Evolutionary conservation across 2,888 invertebrate species (phyloP).

Genomic region (Drosophila villosipedis): DNA sequence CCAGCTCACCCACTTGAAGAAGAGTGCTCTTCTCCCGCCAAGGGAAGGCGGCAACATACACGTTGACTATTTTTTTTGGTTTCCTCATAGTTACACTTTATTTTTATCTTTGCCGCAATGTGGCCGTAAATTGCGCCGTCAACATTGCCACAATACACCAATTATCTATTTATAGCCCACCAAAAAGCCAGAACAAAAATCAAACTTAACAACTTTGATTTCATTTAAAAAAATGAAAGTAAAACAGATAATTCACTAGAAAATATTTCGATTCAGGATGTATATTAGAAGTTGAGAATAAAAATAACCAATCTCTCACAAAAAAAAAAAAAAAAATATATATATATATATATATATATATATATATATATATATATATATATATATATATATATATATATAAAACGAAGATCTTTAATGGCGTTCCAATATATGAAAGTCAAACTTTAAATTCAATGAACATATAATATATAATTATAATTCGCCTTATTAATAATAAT

Average conservation of each 20-base stretch:
- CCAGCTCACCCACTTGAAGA: slow-evolving; percentile 13
- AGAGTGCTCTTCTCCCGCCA: slow-evolving; percentile 14
- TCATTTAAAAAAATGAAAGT: not conserved
- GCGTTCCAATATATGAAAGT: not conserved
- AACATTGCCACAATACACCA: slow-evolving; percentile 60
- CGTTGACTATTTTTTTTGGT: slow-evolving; percentile 3
- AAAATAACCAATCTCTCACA: not conserved
- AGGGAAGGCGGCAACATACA: not conserved
- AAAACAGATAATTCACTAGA: not conserved
- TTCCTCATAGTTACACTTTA: slow-evolving; percentile 27
- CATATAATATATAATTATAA: too few species aligned
- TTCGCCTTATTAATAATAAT: not conserved
- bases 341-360: not conserved
- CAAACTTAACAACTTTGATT: not conserved
- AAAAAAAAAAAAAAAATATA: not conserved
- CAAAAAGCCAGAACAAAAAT: not conserved
- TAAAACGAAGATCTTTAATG: not conserved
- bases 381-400: not conserved
- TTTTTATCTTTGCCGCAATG: slow-evolving; percentile 72
- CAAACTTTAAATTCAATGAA: not conserved
- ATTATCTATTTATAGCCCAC: slow-evolving; percentile 50
- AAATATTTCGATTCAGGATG: not conserved
- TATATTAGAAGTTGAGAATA: not conserved
- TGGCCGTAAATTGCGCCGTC: slow-evolving; percentile 59
- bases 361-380: not conserved